phyloP scores from a whole-genome alignment of 2,113 vertebrate species.

The Entomyzon cyanotis region DNA sequence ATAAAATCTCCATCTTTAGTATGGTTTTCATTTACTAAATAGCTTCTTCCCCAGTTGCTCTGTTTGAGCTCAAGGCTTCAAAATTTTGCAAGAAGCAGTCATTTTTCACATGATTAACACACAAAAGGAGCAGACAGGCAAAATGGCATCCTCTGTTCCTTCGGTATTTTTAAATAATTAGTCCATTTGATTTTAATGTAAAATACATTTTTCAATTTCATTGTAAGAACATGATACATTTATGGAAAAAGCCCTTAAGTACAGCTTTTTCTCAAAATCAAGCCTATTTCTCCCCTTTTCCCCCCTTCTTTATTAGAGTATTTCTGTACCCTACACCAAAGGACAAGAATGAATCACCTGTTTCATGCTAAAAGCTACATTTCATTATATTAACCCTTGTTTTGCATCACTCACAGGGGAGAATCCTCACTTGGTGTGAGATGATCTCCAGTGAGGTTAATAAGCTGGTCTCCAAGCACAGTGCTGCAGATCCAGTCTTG shows the following conservation, averaged over 20 bases:
- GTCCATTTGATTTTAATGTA: background rate
- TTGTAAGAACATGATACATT: background rate
- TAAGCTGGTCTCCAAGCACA: background rate
- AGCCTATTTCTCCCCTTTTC: background rate
- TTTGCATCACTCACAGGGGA: background rate
- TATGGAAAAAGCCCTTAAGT: background rate
- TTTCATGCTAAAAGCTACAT: background rate
- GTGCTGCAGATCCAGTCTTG: background rate
- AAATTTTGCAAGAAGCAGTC: background rate
- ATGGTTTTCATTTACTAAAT: background rate
- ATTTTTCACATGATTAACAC: slow-evolving; percentile 20
- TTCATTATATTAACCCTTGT: background rate
- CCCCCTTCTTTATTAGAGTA: background rate
- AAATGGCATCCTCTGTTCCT: slow-evolving; percentile 3
- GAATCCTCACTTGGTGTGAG: background rate
- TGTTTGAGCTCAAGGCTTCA: background rate
- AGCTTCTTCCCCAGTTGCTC: background rate
- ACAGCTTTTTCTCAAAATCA: background rate
- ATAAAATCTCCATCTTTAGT: background rate
- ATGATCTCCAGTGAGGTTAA: background rate
- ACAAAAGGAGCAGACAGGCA: slow-evolving; percentile 33
- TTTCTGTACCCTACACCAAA: background rate
- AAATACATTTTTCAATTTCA: slow-evolving; percentile 7
- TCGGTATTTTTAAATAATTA: slow-evolving; percentile 19
- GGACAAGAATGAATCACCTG: background rate